phyloP scores from a whole-genome alignment of 1,140 invertebrate genomes.

The Tribolium castaneum region DNA sequence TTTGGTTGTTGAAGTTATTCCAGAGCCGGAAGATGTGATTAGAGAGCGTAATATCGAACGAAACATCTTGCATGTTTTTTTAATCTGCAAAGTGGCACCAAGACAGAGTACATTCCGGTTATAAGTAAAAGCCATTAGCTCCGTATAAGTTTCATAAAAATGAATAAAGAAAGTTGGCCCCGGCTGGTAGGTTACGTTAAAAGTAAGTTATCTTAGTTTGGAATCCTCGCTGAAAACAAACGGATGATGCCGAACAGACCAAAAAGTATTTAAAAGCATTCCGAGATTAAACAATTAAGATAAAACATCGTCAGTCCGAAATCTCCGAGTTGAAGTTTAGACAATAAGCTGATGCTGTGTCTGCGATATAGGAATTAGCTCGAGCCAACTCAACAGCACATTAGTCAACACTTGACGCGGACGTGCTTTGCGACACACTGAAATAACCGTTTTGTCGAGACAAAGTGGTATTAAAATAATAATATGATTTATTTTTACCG shows the following conservation, averaged over 20 bases:
- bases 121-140: constrained; percentile 26
- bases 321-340: constrained; percentile 46
- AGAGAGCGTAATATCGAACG: background rate
- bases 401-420: constrained; percentile 42
- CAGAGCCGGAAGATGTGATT: background rate
- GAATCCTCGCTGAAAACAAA: constrained; percentile 57
- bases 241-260: constrained; percentile 60
- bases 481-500: background rate
- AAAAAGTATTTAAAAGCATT: constrained; percentile 64
- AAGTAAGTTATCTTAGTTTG: constrained; percentile 58
- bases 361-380: constrained; percentile 50
- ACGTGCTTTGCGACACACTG: constrained; percentile 32
- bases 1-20: too few species aligned
- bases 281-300: constrained; percentile 62
- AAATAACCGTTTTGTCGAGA: constrained; percentile 4
- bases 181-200: constrained; percentile 42
- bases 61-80: background rate
- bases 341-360: constrained; percentile 50
- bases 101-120: constrained; percentile 22
- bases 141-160: constrained; percentile 41
- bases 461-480: background rate
- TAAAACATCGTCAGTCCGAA: constrained; percentile 55
- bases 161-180: constrained; percentile 39
- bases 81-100: constrained; percentile 17
- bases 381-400: constrained; percentile 35